Conservation (phyloP, 2,888 invertebrate genomes). For the Spodoptera littoralis region DNA sequence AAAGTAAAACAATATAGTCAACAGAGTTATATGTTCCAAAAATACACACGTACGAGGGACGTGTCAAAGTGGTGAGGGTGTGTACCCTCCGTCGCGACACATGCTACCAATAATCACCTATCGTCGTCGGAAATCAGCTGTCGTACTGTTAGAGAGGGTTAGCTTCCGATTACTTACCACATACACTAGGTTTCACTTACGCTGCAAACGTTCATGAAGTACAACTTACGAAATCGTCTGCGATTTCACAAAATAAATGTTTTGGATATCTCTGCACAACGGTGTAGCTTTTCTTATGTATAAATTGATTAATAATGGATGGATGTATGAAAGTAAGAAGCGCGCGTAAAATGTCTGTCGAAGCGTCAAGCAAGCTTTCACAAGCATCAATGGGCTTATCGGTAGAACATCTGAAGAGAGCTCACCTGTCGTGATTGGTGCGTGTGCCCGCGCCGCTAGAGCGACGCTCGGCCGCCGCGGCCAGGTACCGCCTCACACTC, state of each 20-base stretch:
- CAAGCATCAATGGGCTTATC: slow-evolving; percentile 56
- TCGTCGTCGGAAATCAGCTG: slow-evolving; percentile 83
- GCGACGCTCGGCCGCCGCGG: slow-evolving; percentile 87
- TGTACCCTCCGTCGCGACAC: slow-evolving; percentile 55
- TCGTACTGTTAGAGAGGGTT: slow-evolving; percentile 69
- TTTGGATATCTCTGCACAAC: slow-evolving; percentile 1
- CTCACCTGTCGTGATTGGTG: slow-evolving; percentile 84
- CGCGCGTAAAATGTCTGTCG: slow-evolving; percentile 39
- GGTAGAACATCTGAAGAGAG: slow-evolving; percentile 43
- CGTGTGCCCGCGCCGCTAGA: slow-evolving; percentile 69
- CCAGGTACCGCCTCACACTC: slow-evolving; percentile 92
- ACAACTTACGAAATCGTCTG: slow-evolving; percentile 6
- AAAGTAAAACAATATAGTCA: slow-evolving; percentile 13
- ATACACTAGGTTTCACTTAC: slow-evolving; percentile 60
- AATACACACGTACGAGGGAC: slow-evolving; percentile 44
- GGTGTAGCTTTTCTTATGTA: slow-evolving; percentile 10
- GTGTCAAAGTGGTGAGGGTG: slow-evolving; percentile 49
- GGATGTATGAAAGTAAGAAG: slow-evolving; percentile 48
- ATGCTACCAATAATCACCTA: slow-evolving; percentile 78
- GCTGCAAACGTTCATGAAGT: slow-evolving; percentile 38
- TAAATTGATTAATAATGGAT: slow-evolving; percentile 19
- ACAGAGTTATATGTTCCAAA: slow-evolving; percentile 31
- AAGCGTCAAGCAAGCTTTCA: slow-evolving; percentile 55
- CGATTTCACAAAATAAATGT: slow-evolving; percentile 12
- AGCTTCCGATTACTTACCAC: slow-evolving; percentile 66